These are phyloP conservation scores for Clarias gariepinus DNA, from an alignment of 2,113 vertebrate species.

Conservation along the genomic window DNA sequence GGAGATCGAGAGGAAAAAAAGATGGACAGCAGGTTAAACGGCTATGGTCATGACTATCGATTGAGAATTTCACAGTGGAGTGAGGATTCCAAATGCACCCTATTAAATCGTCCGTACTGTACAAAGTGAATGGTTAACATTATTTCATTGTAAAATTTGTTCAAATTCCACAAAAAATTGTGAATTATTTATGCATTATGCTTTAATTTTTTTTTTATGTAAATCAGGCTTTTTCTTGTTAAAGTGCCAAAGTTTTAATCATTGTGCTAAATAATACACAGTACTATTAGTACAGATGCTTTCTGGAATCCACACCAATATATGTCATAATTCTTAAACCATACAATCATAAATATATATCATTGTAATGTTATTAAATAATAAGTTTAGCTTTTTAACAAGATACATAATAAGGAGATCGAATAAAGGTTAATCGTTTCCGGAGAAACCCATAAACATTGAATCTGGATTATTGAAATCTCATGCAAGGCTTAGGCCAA, in stretches of 20 bases:
- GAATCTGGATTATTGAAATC: conserved; percentile 14
- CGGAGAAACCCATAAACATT: neutral
- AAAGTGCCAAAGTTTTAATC: neutral
- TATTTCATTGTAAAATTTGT: neutral
- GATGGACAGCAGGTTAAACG: conserved; percentile 49
- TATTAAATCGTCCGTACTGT: neutral
- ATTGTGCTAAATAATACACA: neutral
- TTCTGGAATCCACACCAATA: conserved; percentile 33
- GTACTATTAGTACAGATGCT: neutral
- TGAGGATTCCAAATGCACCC: conserved; percentile 27
- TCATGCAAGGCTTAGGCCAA: conserved; percentile 51
- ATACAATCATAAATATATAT: neutral
- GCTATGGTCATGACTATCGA: neutral
- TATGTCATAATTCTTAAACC: neutral
- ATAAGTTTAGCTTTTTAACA: conserved; percentile 42
- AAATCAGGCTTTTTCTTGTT: neutral
- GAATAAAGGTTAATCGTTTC: neutral
- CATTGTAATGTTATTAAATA: conserved; percentile 54
- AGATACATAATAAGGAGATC: neutral
- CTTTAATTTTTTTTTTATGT: neutral
- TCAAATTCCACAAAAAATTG: neutral
- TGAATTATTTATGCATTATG: neutral
- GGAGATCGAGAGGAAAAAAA: conserved; percentile 44
- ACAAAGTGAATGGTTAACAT: neutral
- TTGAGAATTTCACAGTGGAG: neutral